Evolutionary conservation across 2,113 vertebrate genomes (phyloP).

Genomic region (Tenrec ecaudatus): DNA sequence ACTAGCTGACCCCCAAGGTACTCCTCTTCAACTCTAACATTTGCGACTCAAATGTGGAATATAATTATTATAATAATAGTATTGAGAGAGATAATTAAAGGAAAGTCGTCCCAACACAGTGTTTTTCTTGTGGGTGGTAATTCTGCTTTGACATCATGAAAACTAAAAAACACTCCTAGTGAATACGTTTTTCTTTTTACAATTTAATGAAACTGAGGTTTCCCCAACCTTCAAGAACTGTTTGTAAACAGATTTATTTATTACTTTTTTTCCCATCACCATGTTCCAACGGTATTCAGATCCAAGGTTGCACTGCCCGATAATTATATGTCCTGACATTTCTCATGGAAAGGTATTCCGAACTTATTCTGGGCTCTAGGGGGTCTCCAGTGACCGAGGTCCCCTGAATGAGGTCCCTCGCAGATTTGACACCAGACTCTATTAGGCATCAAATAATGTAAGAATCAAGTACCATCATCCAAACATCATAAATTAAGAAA

Average conservation of each 20-base stretch:
- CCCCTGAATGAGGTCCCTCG: not conserved
- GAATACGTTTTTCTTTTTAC: not conserved
- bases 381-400: not conserved
- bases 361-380: conserved; percentile 6
- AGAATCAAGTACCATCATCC: not conserved
- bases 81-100: conserved; percentile 42
- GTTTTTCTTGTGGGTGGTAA: conserved; percentile 38
- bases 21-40: not conserved
- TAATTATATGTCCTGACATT: not conserved
- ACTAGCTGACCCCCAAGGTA: not conserved
- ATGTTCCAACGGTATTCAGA: not conserved
- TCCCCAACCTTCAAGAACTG: not conserved
- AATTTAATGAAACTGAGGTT: conserved; percentile 16
- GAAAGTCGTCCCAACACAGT: not conserved
- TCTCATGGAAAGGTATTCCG: not conserved
- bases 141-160: not conserved
- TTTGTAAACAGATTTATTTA: not conserved
- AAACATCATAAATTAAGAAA: not conserved
- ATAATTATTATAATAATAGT: conserved; percentile 41
- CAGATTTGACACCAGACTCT: conserved; percentile 18
- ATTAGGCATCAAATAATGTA: conserved; percentile 22
- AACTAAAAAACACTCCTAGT: not conserved
- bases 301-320: not conserved
- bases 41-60: not conserved
- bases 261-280: not conserved